A percentile compares a stretch with the other conserved stretches of the same genome.
phyloP scores from a whole-genome alignment of 2,888 invertebrate genomes.

The Chalcis sispes region DNA sequence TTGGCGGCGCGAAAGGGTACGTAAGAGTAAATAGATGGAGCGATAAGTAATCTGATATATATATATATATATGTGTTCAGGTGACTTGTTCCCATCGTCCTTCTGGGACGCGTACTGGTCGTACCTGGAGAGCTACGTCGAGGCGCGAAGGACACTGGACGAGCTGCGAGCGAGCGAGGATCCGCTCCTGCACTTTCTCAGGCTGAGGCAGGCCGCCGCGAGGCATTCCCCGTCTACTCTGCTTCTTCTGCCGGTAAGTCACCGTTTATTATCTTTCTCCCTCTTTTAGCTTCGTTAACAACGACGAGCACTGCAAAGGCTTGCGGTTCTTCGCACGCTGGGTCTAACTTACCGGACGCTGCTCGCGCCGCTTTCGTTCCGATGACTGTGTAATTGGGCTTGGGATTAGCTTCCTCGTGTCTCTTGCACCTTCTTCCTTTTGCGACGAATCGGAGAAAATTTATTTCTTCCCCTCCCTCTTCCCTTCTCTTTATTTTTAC shows the following conservation, averaged over 20 bases:
- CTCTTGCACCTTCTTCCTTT: slow-evolving; percentile 8
- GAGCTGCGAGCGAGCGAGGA: slow-evolving; percentile 82
- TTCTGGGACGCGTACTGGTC: slow-evolving; percentile 83
- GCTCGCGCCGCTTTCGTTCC: slow-evolving; percentile 5
- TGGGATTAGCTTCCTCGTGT: background rate
- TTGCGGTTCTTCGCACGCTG: slow-evolving; percentile 24
- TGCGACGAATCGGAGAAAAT: slow-evolving; percentile 17
- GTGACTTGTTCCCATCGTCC: slow-evolving; percentile 81
- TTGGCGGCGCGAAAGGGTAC: no score
- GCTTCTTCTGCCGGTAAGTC: slow-evolving; percentile 84
- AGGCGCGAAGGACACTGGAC: slow-evolving; percentile 80
- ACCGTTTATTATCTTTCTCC: background rate
- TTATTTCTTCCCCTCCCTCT: slow-evolving; percentile 15
- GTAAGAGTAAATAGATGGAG: no score
- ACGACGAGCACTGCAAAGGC: no score
- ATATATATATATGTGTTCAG: slow-evolving; percentile 63
- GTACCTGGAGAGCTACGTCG: slow-evolving; percentile 80
- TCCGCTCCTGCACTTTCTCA: slow-evolving; percentile 82
- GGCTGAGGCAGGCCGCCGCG: slow-evolving; percentile 82
- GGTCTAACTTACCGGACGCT: background rate
- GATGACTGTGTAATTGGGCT: slow-evolving; percentile 19
- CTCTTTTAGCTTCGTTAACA: background rate
- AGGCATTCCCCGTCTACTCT: slow-evolving; percentile 81
- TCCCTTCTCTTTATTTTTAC: background rate
- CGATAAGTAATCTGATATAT: no score